These are phyloP conservation scores for Coregonus clupeaformis DNA, from an alignment of 2,113 vertebrate genomes.

Conservation along the genomic window DNA sequence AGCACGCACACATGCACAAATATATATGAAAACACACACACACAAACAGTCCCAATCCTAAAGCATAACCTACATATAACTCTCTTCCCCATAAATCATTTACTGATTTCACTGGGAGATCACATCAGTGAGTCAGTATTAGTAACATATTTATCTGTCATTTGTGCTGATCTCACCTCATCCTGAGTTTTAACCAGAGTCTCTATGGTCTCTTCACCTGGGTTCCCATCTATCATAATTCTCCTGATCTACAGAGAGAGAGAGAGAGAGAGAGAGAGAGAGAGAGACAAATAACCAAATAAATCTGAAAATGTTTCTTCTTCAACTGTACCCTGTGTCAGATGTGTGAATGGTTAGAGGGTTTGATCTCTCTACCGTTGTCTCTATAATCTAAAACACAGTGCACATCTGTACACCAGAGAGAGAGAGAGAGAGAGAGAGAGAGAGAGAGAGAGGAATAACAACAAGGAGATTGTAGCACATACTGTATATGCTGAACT, in stretches of 20 bases:
- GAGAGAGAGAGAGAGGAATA: neutral
- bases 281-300: neutral
- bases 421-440: too few species aligned
- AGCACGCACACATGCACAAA: neutral
- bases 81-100: too few species aligned
- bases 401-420: neutral
- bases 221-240: constrained; percentile 95
- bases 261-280: neutral
- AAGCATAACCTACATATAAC: too few species aligned
- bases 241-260: constrained; percentile 82
- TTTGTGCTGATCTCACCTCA: constrained; percentile 79
- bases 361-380: neutral
- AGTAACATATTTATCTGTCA: too few species aligned
- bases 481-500: neutral
- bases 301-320: neutral
- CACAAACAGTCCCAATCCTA: too few species aligned
- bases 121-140: too few species aligned
- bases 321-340: neutral
- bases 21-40: too few species aligned
- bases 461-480: neutral
- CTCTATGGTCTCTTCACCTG: constrained; percentile 87
- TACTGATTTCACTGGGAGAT: too few species aligned
- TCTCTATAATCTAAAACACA: neutral
- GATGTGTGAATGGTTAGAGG: neutral
- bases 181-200: constrained; percentile 97